Evolutionary conservation across 2,797 vertebrate species (phyloP).

Genomic region (Spondyliosoma cantharus): DNA sequence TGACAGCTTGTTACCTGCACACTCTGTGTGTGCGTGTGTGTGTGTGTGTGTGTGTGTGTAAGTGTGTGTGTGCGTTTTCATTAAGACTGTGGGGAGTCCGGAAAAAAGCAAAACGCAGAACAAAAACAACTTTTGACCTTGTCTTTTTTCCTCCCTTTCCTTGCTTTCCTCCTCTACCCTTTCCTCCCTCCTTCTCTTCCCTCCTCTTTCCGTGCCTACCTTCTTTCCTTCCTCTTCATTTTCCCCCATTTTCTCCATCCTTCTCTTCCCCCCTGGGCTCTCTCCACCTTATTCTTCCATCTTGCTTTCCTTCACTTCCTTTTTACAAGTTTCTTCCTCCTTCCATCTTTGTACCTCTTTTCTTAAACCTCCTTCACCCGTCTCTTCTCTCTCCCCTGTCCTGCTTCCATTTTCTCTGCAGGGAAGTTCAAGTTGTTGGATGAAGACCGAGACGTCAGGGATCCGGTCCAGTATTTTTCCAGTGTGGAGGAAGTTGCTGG

Average conservation of each 20-base stretch:
- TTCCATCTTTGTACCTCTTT: neutral
- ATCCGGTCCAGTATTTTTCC: conserved; percentile 96
- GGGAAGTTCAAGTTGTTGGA: conserved; percentile 98
- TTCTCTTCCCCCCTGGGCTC: conserved; percentile 1
- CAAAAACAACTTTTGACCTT: conserved; percentile 18
- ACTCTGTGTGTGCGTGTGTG: conserved; percentile 37
- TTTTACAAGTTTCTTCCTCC: neutral
- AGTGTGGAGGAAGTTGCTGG: conserved; percentile 98
- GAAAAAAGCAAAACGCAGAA: neutral
- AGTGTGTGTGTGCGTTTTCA: conserved; percentile 23
- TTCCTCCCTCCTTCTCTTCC: neutral
- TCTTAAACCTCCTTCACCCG: neutral
- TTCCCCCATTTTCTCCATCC: neutral
- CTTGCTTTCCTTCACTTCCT: conserved; percentile 1
- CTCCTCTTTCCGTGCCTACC: neutral
- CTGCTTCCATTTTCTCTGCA: conserved; percentile 59
- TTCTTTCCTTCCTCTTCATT: neutral
- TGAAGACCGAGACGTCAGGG: conserved; percentile 94
- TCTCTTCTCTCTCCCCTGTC: neutral
- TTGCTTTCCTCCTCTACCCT: too few species aligned
- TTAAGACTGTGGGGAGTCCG: conserved; percentile 5
- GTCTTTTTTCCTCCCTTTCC: neutral
- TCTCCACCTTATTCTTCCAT: neutral
- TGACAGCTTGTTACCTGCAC: conserved; percentile 30
- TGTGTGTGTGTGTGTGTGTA: conserved; percentile 22